Evolutionary conservation across 2,888 invertebrate species (phyloP), one percentile per base, ranked within the genome.

Genomic region (Lottia scabra): DNA sequence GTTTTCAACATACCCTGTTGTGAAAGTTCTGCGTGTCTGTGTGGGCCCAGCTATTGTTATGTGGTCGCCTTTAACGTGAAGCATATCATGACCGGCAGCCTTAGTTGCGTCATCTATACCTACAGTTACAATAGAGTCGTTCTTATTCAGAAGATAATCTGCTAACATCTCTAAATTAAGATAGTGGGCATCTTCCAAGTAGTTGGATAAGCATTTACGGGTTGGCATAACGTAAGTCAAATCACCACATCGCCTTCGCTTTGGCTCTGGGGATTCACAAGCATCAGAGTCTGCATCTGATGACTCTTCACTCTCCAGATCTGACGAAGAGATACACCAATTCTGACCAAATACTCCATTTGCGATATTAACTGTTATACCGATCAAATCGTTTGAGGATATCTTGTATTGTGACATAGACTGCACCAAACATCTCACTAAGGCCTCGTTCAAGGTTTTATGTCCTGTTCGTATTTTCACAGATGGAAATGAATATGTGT

Each of bases 341-440:
- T n/a, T 56, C 56, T 56, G 56, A 19, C 56, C 56, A 56, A 56
- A 56, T n/a, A 56, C 56, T 8, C 56, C 56, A 23, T 56, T 56
- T 6, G 56, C 56, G 23, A 56, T n/a, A 56, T 56, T 23, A 2
- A 56, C 56, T 19, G 56, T 56, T n/a, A 56, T 56, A 56, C 56
- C n/a, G 2, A 56, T 56, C 56, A 56, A 56, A 23, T 56, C 56
- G 23, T 56, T 56, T 1, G 56, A n/a, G 2, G 56, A 56, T 23
- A 56, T 23, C 23, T 56, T 56, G 23, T 8, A 56, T 56, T 56
- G n/a, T 19, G 56, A n/a, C 19, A 56, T 56, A 56, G 19, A 19
- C 56, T 56, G 56, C 6, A 56, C 56, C n/a, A 56, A 19, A 23
- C 19, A 19, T 56, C 56, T 15, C 5, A 56, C 56, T 56, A 56